phyloP scores from a whole-genome alignment of 2,113 vertebrate genomes.

The Serinus canaria region DNA sequence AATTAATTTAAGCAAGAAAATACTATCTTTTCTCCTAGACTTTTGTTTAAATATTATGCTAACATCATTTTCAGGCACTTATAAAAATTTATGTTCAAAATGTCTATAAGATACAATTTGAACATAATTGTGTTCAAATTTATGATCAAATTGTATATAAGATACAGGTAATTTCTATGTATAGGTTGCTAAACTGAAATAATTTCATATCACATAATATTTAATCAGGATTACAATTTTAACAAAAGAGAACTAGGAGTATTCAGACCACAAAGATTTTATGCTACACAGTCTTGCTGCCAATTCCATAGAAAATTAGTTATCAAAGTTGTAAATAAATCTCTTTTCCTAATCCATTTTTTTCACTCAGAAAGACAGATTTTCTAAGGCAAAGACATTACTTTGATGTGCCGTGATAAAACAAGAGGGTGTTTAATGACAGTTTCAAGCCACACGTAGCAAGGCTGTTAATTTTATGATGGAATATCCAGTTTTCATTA shows the following conservation, averaged over 20 bases:
- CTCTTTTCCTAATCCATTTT: background rate
- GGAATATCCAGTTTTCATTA: background rate
- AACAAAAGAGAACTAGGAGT: background rate
- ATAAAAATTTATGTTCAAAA: background rate
- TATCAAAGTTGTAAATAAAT: background rate
- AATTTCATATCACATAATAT: background rate
- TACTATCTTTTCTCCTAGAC: background rate
- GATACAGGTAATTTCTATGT: background rate
- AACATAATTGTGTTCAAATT: background rate
- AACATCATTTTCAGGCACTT: rapidly evolving
- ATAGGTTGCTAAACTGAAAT: background rate
- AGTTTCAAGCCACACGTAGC: background rate
- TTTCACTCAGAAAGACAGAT: background rate
- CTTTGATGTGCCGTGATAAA: background rate
- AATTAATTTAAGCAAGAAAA: background rate
- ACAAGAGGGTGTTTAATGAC: background rate
- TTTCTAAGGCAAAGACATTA: background rate
- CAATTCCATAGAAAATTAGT: background rate
- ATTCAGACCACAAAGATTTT: background rate
- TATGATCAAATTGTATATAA: background rate
- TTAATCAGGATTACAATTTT: background rate
- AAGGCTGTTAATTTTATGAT: background rate
- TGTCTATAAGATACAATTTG: background rate
- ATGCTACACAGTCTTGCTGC: background rate
- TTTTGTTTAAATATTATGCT: background rate